Evolutionary conservation across 30 jellyfish, hydroid and myxozoan species (phyloP), one percentile per base, ranked within the genome.

Genomic region (Turritopsis rubra): DNA sequence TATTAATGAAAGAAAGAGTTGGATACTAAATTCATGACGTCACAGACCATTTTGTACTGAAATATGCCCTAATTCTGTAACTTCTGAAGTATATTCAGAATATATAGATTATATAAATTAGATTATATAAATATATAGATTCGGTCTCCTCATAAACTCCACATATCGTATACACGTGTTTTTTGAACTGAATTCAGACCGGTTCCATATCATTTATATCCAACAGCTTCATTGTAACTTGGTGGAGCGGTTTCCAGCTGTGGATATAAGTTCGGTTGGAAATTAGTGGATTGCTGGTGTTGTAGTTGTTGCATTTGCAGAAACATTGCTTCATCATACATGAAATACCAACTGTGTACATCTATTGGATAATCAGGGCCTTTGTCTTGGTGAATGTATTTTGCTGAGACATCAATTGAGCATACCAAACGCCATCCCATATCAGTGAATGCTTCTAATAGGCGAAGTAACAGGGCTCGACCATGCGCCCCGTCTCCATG

Each of bases 301-400:
- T 41, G 79, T n/a, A 74, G 8, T 8, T 24, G 83, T n/a, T 74
- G 83, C 52, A 21, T 25, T 1, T 74, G 83, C 25, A 30, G 75
- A 20, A 25, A 74, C 79, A 79, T 30, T 19, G 52, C 24, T 79
- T 30, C 80, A 29, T 79, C 85, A 79, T 28, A 79, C 91, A 81
- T 75, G 83, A 89, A 89, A 88, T 87, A 89, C 86, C 88, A 81
- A 54, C 97, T 90, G 80, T 90, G 97, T 21, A 90, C 97, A 79
- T 90, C 97, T 13, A 85, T 26, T 22, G 97, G 97, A 60, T 90
- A 86, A 26, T 85, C 97, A 16, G 92, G 90, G 3, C 95, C 95
- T 27, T 85, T 78, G 66, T 90, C 97, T 29, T 81, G 95, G 73
- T 82, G 92, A n/a, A 85, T 87, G 29, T 52, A 90, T 66, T 86